Base-by-base conservation (phyloP, 2,888 invertebrate species). In the Lutraria lutraria region DNA sequence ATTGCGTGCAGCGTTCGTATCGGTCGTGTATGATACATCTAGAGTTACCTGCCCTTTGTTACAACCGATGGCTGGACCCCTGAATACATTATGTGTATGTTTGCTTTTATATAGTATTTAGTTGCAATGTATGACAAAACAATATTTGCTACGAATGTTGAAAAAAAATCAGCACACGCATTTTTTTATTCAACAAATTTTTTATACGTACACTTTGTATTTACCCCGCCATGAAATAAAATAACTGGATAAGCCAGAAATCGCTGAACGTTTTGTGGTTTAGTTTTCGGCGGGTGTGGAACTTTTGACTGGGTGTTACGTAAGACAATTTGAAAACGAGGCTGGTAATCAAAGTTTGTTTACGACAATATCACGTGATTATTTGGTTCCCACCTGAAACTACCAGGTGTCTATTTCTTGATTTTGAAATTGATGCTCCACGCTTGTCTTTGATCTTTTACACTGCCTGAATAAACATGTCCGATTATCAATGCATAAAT, bases 381-480 rank as follows among this genome's bases (percentile, higher is more conserved):
- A n/a, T 85, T 88, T 80, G 79, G 79, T 88, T 90, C 81, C 90
- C 92, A 92, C 90, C 92, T 92, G 92, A 90, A 88, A 84, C 85
- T 85, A 79, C 81, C 79, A 56, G 90, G 92, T 92, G 90, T 92
- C 86, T 85, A 90, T 92, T 90, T 83, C 89, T 52, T 79, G 76
- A 60, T 56, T 79, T 85, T 87, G 89, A 86, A 90, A 87, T 85
- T 83, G 88, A 88, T 86, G 82, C 68, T 80, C 43, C 76, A 52
- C 76, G 54, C 72, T 76, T 81, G 76, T 34, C 92, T 92, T 92
- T 92, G 90, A 92, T 92, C 89, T 90, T 86, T 80, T 83, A 76
- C 82, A 80, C 86, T 88, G 92, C 89, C 92, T 89, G 90, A 92
- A 92, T 92, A 92, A 92, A 92, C 90, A 92, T 92, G 92, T 87